Evolutionary conservation across 37 sponge, comb jelly and placozoan genomes (phyloP).

Genomic region (Cliona cf. orientalis): DNA sequence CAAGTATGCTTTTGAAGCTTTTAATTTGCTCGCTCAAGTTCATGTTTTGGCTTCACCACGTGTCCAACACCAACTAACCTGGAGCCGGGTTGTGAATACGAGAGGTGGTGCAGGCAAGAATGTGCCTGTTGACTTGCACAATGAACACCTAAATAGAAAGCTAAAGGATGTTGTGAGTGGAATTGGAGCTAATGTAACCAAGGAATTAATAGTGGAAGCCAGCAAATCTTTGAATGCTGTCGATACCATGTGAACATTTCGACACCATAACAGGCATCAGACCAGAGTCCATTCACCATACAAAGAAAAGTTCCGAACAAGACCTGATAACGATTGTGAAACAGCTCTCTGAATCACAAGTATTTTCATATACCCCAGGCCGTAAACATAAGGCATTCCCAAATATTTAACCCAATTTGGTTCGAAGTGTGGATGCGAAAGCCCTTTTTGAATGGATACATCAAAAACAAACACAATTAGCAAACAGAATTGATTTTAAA

Average conservation of each 20-base stretch:
- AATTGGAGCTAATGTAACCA: conserved; percentile 36
- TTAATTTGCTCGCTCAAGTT: conserved; percentile 5
- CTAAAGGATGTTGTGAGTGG: too few relatives aligned
- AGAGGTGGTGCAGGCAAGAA: conserved; percentile 9
- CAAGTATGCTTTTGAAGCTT: conserved; percentile 36
- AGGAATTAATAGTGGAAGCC: conserved; percentile 7
- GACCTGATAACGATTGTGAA: background rate
- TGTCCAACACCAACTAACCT: conserved; percentile 13
- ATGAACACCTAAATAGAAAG: too few relatives aligned
- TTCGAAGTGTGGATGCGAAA: too few relatives aligned
- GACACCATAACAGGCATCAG: background rate
- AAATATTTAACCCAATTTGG: too few relatives aligned
- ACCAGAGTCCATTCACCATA: background rate
- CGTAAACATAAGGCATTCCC: too few relatives aligned
- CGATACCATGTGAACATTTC: background rate
- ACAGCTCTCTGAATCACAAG: too few relatives aligned
- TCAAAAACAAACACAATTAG: too few relatives aligned
- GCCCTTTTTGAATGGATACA: too few relatives aligned
- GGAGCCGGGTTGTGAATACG: conserved; percentile 37
- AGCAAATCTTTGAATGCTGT: background rate
- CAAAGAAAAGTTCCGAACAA: too few relatives aligned
- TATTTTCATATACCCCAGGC: too few relatives aligned
- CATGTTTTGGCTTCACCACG: conserved; percentile 17
- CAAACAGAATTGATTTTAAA: too few relatives aligned
- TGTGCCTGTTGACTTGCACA: conserved; percentile 22